Percentiles rank a stretch among this genome's conserved stretches.
Evolutionary conservation across 2,113 vertebrate species (phyloP).

Genomic region (Calypte anna): DNA sequence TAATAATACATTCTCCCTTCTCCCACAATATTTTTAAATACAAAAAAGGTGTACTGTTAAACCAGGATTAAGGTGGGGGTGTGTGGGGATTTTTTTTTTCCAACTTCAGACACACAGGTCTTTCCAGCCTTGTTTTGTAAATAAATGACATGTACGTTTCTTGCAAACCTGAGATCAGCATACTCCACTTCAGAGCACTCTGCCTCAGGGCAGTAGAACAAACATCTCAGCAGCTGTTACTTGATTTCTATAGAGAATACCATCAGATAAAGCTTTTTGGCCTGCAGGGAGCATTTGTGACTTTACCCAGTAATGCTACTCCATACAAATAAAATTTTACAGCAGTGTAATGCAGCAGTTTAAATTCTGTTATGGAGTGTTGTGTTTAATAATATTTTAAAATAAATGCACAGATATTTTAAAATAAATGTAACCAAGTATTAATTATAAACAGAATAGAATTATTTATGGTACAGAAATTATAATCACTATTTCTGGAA

Average conservation of each 20-base stretch:
- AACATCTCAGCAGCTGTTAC: neutral
- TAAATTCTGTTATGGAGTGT: neutral
- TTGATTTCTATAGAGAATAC: neutral
- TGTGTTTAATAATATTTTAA: neutral
- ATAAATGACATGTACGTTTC: too few species aligned
- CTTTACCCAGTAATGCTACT: neutral
- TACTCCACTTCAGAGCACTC: neutral
- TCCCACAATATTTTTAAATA: neutral
- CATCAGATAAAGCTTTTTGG: neutral
- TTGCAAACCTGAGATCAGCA: neutral
- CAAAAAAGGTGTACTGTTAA: neutral
- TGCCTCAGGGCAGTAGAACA: neutral
- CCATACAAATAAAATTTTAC: neutral
- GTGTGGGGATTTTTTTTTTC: neutral
- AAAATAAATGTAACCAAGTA: neutral
- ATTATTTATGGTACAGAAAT: neutral
- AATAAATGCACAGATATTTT: neutral
- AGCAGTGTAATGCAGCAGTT: neutral
- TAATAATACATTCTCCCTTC: constrained; percentile 1
- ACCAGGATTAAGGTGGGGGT: neutral
- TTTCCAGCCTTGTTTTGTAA: constrained; percentile 15
- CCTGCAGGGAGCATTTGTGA: neutral
- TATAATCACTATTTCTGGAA: neutral
- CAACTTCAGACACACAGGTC: neutral
- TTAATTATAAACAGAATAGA: neutral